Base-by-base conservation (phyloP, 2,113 vertebrate genomes). In the Sylvia atricapilla region DNA sequence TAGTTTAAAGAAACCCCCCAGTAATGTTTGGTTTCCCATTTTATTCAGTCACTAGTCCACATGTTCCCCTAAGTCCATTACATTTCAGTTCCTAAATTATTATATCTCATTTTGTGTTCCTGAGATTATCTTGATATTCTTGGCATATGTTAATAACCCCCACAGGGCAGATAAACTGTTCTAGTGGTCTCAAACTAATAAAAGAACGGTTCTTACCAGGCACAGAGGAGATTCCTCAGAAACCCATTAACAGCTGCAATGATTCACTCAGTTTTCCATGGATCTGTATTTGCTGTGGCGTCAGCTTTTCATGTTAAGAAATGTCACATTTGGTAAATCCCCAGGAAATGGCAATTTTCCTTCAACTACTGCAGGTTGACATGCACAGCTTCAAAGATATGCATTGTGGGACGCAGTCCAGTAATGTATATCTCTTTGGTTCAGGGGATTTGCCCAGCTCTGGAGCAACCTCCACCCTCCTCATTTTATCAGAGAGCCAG, bases 171-270 rank as follows among this genome's bases (percentile, higher is more conserved):
- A 85, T 91, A 94, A 94, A 95, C 89, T 62, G 56, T 63, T 78
- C 85, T 86, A 56, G 78, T 44, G 75, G 66, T 93, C 88, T 90
- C 93, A 90, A 84, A 93, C 64, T 86, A 95, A 93, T 94, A 87
- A 94, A 90, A 74, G 69, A 73, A 73, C 4, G 13, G 39, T 56
- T 94, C 87, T 87, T 90, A 90, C 17, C 7, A 62, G 67, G 35
- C 41, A 2, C 37, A 84, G 28, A 88, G 68, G 75, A 94, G 68
- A 91, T 75, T 94, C 92, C 68, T 93, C 16, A 2, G 93, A 90
- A 97, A 88, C 35, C 41, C 60, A 78, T 92, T 92, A 94, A 69
- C 33, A 39, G 30, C 86, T 88, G 87, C 50, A 90, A 47, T 55
- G 63, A 95, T 90, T 93, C 72, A 93, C 22, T 94, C 47, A 37